Evolutionary conservation across 2,888 invertebrate genomes (phyloP), one percentile per base, ranked within the genome.

Genomic region (Limenitis camilla): DNA sequence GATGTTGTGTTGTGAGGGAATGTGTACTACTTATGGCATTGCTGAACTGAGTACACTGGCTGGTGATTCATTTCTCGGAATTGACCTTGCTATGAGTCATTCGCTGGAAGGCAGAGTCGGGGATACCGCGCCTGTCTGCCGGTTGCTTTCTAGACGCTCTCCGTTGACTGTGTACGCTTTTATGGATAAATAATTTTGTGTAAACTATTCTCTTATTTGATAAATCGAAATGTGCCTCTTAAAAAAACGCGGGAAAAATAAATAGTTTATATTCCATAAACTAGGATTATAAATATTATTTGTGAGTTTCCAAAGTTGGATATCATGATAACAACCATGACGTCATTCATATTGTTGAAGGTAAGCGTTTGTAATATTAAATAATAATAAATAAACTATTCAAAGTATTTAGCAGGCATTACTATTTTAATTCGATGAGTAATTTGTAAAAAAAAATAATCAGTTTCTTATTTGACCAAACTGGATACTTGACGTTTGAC

Each of bases 31-130:
- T 68, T 85, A 80, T 62, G 74, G 68, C 83, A 74, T 85, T 86
- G 76, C 84, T 68, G 83, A 83, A 80, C 78, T 81, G 81, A 81
- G 78, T 76, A 75, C 73, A 73, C 72, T 80, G 83, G 84, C 72
- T 80, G 84, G 85, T 88, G 88, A 88, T 86, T 88, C 88, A 88
- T 86, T 86, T 86, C 86, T 88, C 87, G 85, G 88, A 88, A 88
- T 88, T 88, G 88, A 88, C 88, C 88, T 88, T 87, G 88, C 86
- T 80, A 87, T 88, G 88, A 88, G 88, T 88, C 88, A 88, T 85
- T 88, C 87, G 85, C 69, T 84, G 81, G 83, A 82, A 85, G 85
- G 86, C 87, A 87, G 85, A 86, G 86, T 85, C 76, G 88, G 88
- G 88, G 87, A 88, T 88, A 87, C 87, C 88, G 88, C 86, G 85